Evolutionary conservation across 1,140 invertebrate species (phyloP).

Genomic region (Drosophila tropicalis): DNA sequence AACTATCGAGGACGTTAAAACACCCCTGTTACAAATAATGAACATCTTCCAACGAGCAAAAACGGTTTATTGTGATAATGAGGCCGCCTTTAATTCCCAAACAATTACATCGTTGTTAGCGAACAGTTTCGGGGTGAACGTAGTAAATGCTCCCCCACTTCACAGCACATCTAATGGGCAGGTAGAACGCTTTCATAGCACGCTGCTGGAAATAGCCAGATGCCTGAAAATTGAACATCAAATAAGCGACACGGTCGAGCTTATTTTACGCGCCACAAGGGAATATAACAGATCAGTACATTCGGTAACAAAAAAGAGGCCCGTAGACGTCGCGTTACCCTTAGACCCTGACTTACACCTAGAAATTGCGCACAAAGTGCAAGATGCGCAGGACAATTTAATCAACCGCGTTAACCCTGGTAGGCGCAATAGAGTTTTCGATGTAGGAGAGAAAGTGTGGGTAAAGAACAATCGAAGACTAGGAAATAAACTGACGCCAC

Average conservation of each 20-base stretch:
- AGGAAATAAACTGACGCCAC: neutral
- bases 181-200: constrained; percentile 19
- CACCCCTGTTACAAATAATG: too few species aligned
- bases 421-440: constrained; percentile 1
- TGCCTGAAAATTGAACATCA: constrained; percentile 12
- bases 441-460: constrained; percentile 2
- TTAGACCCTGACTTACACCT: neutral
- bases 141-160: constrained; percentile 10
- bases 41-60: too few species aligned
- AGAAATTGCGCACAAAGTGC: neutral
- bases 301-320: constrained; percentile 18
- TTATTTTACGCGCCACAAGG: constrained; percentile 16
- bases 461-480: neutral
- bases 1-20: too few species aligned
- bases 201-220: constrained; percentile 18
- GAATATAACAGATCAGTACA: constrained; percentile 22
- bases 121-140: constrained; percentile 8
- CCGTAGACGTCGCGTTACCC: constrained; percentile 16
- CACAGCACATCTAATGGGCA: constrained; percentile 14
- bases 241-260: constrained; percentile 7
- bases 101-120: too few species aligned
- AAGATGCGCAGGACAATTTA: neutral
- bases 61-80: too few species aligned
- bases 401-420: neutral
- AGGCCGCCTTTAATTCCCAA: too few species aligned